These are phyloP conservation scores for Phytoseiulus persimilis DNA, from an alignment of 2,888 invertebrate species.

Conservation along the genomic window DNA sequence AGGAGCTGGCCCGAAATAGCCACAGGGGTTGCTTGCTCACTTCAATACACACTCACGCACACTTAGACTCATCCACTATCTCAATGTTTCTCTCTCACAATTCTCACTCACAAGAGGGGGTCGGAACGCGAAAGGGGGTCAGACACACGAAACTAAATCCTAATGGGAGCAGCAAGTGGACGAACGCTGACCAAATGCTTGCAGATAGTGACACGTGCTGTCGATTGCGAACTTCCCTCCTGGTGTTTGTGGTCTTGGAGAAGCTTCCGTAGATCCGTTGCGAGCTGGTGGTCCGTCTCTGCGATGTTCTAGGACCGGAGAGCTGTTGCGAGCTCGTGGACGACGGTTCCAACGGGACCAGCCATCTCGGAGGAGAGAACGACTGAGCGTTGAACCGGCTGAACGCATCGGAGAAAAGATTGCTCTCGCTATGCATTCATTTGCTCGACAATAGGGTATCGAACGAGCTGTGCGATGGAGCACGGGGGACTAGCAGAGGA, in stretches of 20 bases:
- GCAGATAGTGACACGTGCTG: background rate
- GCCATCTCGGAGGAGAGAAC: too few species aligned
- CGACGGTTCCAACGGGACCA: background rate
- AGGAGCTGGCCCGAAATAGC: background rate
- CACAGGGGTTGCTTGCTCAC: background rate
- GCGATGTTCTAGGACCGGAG: background rate
- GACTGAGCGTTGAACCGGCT: too few species aligned
- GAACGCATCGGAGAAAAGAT: too few species aligned
- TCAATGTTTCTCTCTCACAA: background rate
- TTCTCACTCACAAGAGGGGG: background rate
- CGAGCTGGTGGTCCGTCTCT: background rate
- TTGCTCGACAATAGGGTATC: too few species aligned
- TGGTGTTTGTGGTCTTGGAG: background rate
- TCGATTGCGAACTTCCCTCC: background rate
- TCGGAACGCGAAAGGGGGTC: background rate
- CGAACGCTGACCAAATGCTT: background rate
- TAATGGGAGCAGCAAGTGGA: background rate
- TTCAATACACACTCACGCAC: background rate
- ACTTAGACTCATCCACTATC: background rate
- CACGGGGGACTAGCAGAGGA: too few species aligned
- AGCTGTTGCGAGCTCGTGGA: background rate
- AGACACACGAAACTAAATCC: background rate
- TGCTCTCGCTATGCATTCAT: too few species aligned
- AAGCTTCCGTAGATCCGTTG: too few species aligned
- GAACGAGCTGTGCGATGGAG: too few species aligned